Conservation (phyloP, 2,888 invertebrate genomes). For the Suillia variegata region DNA sequence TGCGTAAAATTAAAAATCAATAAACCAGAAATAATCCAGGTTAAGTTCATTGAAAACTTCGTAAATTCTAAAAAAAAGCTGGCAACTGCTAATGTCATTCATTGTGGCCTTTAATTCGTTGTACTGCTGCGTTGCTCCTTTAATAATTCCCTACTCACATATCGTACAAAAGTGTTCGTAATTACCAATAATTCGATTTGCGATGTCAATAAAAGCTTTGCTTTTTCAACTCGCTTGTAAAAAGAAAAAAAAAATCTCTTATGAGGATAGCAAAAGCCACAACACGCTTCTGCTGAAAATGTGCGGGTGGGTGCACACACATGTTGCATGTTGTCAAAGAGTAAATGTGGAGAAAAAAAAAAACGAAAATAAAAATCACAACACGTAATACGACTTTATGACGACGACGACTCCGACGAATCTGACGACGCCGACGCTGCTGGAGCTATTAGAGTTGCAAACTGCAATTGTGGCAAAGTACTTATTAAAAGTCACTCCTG, state of each 20-base stretch:
- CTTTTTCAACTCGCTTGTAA: background rate
- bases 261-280: background rate
- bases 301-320: slow-evolving; percentile 29
- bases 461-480: slow-evolving; percentile 22
- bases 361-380: background rate
- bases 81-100: no score
- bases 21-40: no score
- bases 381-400: no score
- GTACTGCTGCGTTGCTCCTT: no score
- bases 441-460: slow-evolving; percentile 13
- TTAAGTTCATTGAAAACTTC: no score
- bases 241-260: background rate
- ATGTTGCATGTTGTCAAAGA: slow-evolving; percentile 42
- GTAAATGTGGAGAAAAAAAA: slow-evolving; percentile 16
- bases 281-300: background rate
- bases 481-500: slow-evolving; percentile 18
- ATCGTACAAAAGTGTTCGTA: slow-evolving; percentile 24
- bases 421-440: slow-evolving; percentile 9
- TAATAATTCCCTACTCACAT: slow-evolving; percentile 1
- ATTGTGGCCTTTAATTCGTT: no score
- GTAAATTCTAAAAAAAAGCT: no score
- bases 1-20: no score
- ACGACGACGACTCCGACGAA: no score
- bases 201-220: background rate
- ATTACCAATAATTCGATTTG: slow-evolving; percentile 29